A percentile compares a stretch with the other conserved stretches of the same genome.
Conservation (phyloP, 2,888 invertebrate genomes). For the Nemoura dubitans region DNA sequence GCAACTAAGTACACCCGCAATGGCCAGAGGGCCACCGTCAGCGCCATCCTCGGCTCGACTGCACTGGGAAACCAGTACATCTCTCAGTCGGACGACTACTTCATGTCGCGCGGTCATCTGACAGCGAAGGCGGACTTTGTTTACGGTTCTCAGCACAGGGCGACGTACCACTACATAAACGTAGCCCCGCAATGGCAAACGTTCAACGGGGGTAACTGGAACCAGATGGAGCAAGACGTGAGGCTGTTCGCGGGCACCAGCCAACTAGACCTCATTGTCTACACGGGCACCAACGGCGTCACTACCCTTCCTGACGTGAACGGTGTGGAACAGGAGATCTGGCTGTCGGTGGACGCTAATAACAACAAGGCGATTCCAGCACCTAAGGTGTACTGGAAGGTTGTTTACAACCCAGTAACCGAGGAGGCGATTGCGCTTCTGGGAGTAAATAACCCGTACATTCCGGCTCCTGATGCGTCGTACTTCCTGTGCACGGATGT, state of each 20-base stretch:
- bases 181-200: constrained; percentile 74
- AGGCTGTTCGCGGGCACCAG: constrained; percentile 59
- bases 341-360: constrained; percentile 58
- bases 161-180: constrained; percentile 72
- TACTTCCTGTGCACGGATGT: constrained; percentile 58
- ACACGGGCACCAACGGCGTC: constrained; percentile 69
- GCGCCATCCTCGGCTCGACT: constrained; percentile 53
- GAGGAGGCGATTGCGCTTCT: constrained; percentile 35
- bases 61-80: constrained; percentile 55
- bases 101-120: constrained; percentile 69
- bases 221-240: constrained; percentile 62
- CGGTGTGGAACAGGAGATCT: constrained; percentile 53
- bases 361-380: constrained; percentile 63
- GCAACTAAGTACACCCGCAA: constrained; percentile 46
- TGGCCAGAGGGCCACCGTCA: constrained; percentile 44
- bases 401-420: constrained; percentile 53
- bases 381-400: constrained; percentile 68
- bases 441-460: constrained; percentile 42
- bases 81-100: constrained; percentile 53
- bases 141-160: constrained; percentile 67
- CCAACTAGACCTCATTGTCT: constrained; percentile 57
- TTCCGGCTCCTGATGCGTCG: neutral
- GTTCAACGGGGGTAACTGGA: constrained; percentile 70
- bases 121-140: constrained; percentile 70
- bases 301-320: constrained; percentile 63